A percentile compares a stretch with the other conserved stretches of the same genome.
Evolutionary conservation across 1,140 invertebrate species (phyloP).

Genomic region (Ephestia elutella): DNA sequence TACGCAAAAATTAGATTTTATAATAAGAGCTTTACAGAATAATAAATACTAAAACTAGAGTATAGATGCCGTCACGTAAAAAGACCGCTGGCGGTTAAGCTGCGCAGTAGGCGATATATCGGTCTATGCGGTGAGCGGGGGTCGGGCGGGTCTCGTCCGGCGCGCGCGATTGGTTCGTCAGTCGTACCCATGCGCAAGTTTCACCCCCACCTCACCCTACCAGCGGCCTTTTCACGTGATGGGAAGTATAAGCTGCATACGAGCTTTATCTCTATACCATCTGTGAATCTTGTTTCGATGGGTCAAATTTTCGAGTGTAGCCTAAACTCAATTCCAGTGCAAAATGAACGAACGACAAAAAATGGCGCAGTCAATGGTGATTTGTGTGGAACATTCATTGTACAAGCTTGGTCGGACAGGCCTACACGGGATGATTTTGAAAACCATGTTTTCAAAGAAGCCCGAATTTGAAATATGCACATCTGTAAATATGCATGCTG

Average conservation of each 20-base stretch:
- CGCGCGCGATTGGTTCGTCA: too few species aligned
- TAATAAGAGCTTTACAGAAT: too few species aligned
- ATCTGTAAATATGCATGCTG: not conserved
- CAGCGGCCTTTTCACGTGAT: too few species aligned
- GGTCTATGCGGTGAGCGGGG: too few species aligned
- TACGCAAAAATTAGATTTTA: too few species aligned
- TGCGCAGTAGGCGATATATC: too few species aligned
- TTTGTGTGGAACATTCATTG: constrained; percentile 67
- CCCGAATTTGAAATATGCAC: not conserved
- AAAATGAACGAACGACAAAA: constrained; percentile 65
- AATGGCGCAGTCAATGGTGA: constrained; percentile 59
- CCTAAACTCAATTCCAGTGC: constrained; percentile 61
- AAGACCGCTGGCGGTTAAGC: too few species aligned
- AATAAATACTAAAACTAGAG: too few species aligned
- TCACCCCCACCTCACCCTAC: too few species aligned
- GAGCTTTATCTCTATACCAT: not conserved
- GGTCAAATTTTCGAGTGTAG: constrained; percentile 47
- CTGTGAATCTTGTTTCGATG: constrained; percentile 16
- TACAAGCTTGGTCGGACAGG: constrained; percentile 52
- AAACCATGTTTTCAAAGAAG: not conserved
- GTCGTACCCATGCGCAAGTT: not conserved
- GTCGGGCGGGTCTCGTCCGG: too few species aligned
- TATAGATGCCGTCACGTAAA: too few species aligned
- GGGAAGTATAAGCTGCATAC: too few species aligned
- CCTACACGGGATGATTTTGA: constrained; percentile 40